These are phyloP conservation scores for Lycia hirtaria DNA, from an alignment of 2,888 invertebrate genomes.

Conservation along the genomic window DNA sequence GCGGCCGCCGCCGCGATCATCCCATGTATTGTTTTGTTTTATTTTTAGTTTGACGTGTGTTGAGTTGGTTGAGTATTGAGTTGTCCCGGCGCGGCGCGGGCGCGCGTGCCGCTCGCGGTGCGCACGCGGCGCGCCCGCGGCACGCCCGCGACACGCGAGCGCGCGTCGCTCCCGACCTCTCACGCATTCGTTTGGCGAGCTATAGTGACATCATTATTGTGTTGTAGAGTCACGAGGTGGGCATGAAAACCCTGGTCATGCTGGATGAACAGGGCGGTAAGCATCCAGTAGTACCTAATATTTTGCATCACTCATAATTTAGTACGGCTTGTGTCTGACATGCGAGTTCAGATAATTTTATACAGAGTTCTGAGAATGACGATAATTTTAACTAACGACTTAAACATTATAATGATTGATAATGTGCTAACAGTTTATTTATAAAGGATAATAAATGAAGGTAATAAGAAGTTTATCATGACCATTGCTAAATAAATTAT, in stretches of 20 bases:
- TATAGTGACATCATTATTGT: conserved; percentile 86
- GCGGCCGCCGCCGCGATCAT: conserved; percentile 61
- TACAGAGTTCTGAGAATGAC: conserved; percentile 72
- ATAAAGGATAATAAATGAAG: conserved; percentile 75
- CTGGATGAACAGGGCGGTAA: conserved; percentile 99
- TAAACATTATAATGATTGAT: conserved; percentile 64
- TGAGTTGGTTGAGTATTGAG: conserved; percentile 58
- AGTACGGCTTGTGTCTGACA: conserved; percentile 82
- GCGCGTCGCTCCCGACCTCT: conserved; percentile 64
- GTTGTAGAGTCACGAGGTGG: conserved; percentile 99
- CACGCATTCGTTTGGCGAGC: conserved; percentile 81
- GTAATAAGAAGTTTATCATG: conserved; percentile 75
- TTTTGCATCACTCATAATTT: conserved; percentile 82
- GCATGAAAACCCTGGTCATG: conserved; percentile 99
- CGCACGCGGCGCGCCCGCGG: conserved; percentile 44
- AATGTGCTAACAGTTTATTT: conserved; percentile 76
- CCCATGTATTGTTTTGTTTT: conserved; percentile 70
- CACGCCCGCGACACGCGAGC: conserved; percentile 53
- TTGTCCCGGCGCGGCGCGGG: conserved; percentile 63
- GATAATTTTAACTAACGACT: conserved; percentile 58
- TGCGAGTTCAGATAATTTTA: conserved; percentile 78
- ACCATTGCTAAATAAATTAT: conserved; percentile 69
- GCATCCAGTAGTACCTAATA: conserved; percentile 87
- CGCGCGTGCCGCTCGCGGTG: conserved; percentile 27
- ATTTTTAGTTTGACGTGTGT: conserved; percentile 77